These are phyloP conservation scores for Callospermophilus lateralis DNA, from an alignment of 2,113 vertebrate species.

Conservation along the genomic window DNA sequence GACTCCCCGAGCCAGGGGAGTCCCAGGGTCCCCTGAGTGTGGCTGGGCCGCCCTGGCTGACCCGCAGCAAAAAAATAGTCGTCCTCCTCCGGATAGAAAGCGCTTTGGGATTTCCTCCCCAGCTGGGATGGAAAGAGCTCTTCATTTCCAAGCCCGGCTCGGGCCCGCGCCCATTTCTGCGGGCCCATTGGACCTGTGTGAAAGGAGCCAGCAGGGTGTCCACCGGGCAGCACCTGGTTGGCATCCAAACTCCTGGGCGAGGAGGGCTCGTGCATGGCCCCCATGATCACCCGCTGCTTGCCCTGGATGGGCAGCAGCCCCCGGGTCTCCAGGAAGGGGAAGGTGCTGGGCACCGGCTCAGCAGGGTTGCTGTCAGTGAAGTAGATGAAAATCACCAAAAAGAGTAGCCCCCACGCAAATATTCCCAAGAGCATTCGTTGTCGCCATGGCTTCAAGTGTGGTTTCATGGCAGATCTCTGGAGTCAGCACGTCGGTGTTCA, in stretches of 20 bases:
- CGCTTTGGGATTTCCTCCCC: constrained; percentile 85
- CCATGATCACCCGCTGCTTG: constrained; percentile 91
- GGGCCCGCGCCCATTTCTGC: constrained; percentile 83
- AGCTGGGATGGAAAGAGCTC: constrained; percentile 84
- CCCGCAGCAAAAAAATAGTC: constrained; percentile 86
- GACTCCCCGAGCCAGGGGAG: constrained; percentile 53
- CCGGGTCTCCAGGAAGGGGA: constrained; percentile 93
- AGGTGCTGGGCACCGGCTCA: constrained; percentile 90
- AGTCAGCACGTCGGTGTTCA: constrained; percentile 63
- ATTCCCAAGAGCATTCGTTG: constrained; percentile 94
- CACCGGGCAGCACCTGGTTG: constrained; percentile 74
- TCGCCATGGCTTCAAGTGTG: constrained; percentile 97
- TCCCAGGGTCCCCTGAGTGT: constrained; percentile 74
- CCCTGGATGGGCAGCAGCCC: constrained; percentile 93
- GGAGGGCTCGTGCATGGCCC: constrained; percentile 87
- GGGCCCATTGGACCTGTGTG: constrained; percentile 69
- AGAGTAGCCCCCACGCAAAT: constrained; percentile 95
- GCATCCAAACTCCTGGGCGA: constrained; percentile 83
- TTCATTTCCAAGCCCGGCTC: constrained; percentile 79
- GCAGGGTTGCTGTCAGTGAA: constrained; percentile 94
- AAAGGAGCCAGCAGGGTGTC: constrained; percentile 77
- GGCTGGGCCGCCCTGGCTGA: constrained; percentile 75
- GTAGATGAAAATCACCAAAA: constrained; percentile 95
- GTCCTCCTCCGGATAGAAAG: constrained; percentile 80
- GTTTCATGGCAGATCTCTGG: constrained; percentile 93